Conservation (phyloP, 2,113 vertebrate species). For the Chinchilla lanigera region DNA sequence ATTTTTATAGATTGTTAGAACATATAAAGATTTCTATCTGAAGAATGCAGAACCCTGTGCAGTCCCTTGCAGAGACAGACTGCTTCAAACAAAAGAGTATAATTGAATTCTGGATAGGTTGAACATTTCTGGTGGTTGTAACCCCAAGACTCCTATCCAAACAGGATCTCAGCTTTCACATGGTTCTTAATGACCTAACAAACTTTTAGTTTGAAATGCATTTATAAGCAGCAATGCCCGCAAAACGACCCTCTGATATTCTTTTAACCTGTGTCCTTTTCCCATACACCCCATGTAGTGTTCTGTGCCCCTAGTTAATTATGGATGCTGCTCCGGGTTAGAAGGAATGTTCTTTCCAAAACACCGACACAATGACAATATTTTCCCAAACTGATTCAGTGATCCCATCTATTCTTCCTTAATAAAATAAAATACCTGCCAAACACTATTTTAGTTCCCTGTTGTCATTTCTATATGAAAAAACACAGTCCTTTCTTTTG, state of each 20-base stretch:
- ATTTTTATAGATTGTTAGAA: not conserved
- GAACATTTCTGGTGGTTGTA: not conserved
- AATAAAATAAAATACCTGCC: constrained; percentile 65
- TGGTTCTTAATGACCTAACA: not conserved
- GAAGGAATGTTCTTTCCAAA: not conserved
- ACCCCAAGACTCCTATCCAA: not conserved
- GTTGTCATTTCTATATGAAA: constrained; percentile 36
- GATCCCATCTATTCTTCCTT: constrained; percentile 59
- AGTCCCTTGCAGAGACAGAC: not conserved
- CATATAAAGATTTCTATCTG: not conserved
- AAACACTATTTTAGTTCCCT: constrained; percentile 46
- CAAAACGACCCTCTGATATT: not conserved
- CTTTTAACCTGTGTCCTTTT: not conserved
- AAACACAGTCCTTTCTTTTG: constrained; percentile 43
- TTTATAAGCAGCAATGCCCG: not conserved
- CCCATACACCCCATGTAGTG: not conserved
- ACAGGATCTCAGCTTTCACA: not conserved
- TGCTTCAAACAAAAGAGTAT: not conserved
- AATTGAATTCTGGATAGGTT: not conserved
- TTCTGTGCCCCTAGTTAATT: not conserved
- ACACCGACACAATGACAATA: constrained; percentile 49
- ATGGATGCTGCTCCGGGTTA: not conserved
- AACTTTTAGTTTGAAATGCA: not conserved
- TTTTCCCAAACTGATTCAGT: constrained; percentile 28
- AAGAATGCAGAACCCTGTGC: not conserved